Conservation (phyloP, 2,888 invertebrate genomes). For the Aphidoletes aphidimyza region DNA sequence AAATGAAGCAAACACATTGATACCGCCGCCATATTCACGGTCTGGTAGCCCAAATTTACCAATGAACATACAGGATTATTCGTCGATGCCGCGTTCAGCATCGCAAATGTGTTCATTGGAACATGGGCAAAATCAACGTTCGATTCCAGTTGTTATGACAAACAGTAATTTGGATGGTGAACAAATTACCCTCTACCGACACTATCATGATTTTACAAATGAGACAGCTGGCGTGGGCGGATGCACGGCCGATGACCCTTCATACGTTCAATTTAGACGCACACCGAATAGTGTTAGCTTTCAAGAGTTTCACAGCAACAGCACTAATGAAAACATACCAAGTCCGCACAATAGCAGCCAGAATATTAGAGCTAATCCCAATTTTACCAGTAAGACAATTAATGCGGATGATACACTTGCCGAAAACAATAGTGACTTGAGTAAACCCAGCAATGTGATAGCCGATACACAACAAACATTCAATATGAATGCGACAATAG, state of each 20-base stretch:
- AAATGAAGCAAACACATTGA: slow-evolving; percentile 85
- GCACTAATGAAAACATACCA: slow-evolving; percentile 59
- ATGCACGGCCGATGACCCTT: slow-evolving; percentile 57
- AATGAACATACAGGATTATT: slow-evolving; percentile 58
- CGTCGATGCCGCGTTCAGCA: slow-evolving; percentile 69
- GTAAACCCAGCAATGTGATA: slow-evolving; percentile 55
- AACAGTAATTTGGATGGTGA: slow-evolving; percentile 64
- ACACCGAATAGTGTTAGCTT: slow-evolving; percentile 9
- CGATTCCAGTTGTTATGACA: slow-evolving; percentile 61
- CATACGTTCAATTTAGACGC: slow-evolving; percentile 33
- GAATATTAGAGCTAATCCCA: slow-evolving; percentile 53
- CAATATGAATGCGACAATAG: slow-evolving; percentile 34
- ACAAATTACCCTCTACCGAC: slow-evolving; percentile 26
- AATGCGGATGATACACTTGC: slow-evolving; percentile 44
- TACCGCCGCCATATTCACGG: slow-evolving; percentile 86
- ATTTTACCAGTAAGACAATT: background rate
- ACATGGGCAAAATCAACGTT: slow-evolving; percentile 45
- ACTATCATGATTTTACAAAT: slow-evolving; percentile 13
- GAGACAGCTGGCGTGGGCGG: slow-evolving; percentile 59
- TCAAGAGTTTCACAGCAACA: slow-evolving; percentile 51
- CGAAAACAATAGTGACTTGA: slow-evolving; percentile 56
- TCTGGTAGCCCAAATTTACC: slow-evolving; percentile 78
- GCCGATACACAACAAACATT: slow-evolving; percentile 48
- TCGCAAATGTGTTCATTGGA: slow-evolving; percentile 65
- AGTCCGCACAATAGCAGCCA: slow-evolving; percentile 60